phyloP scores from a whole-genome alignment of 2,113 vertebrate species.

The Coracopsis vasa region DNA sequence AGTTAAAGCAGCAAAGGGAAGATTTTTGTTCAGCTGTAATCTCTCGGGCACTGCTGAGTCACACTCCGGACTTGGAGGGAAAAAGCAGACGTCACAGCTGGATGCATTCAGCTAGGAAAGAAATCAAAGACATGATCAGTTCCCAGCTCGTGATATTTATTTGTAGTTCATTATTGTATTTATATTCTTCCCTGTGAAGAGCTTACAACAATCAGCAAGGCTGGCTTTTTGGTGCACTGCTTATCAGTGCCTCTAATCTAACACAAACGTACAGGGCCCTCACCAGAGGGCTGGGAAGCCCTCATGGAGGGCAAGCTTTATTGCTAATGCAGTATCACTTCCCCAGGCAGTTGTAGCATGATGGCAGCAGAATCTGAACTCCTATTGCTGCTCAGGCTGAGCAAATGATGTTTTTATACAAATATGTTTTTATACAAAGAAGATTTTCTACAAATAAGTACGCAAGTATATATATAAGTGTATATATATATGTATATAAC shows the following conservation, averaged over 20 bases:
- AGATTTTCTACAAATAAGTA: not conserved
- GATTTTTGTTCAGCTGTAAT: not conserved
- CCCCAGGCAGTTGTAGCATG: not conserved
- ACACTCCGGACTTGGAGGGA: not conserved
- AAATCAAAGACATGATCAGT: slow-evolving; percentile 7
- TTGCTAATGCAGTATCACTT: not conserved
- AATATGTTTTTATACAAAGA: not conserved
- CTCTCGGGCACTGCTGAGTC: slow-evolving; percentile 52
- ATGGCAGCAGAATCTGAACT: not conserved
- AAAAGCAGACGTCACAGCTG: not conserved
- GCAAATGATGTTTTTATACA: not conserved
- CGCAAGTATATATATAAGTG: not conserved
- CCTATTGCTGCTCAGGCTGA: not conserved
- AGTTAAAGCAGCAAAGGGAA: not conserved
- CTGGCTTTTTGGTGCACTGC: not conserved
- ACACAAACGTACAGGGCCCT: not conserved
- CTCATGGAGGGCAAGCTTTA: accelerated
- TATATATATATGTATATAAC: not conserved
- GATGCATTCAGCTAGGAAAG: not conserved
- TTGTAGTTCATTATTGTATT: not conserved
- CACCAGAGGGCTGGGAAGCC: accelerated
- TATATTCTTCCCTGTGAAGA: not conserved
- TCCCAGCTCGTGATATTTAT: not conserved
- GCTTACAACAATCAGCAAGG: not conserved
- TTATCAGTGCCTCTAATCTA: not conserved